These are phyloP conservation scores for Drosophila parabipectinata DNA, from an alignment of 1,140 invertebrate species.

Conservation along the genomic window DNA sequence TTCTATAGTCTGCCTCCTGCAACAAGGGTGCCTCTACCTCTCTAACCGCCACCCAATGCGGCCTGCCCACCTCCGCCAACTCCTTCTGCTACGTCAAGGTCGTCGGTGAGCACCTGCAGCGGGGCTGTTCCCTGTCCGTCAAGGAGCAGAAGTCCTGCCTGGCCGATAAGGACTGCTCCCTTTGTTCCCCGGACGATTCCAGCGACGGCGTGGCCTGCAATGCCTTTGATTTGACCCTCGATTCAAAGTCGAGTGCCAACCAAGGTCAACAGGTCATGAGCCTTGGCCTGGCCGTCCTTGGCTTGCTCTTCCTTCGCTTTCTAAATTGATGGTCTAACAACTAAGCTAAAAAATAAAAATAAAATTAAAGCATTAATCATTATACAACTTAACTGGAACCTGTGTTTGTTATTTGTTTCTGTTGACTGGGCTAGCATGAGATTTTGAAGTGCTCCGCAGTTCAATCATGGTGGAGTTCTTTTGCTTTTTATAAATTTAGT, in stretches of 20 bases:
- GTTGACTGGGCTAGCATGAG: slow-evolving; percentile 36
- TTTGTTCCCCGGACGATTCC: slow-evolving; percentile 60
- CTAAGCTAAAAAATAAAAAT: slow-evolving; percentile 25
- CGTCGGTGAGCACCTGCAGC: slow-evolving; percentile 11
- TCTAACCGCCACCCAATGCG: slow-evolving; percentile 49
- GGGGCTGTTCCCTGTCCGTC: slow-evolving; percentile 59
- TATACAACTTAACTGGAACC: neutral
- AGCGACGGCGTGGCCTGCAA: slow-evolving; percentile 58
- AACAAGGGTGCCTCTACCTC: slow-evolving; percentile 13
- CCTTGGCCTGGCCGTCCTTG: slow-evolving; percentile 30
- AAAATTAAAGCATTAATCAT: slow-evolving; percentile 10
- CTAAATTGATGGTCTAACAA: slow-evolving; percentile 18
- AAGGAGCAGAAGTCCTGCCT: slow-evolving; percentile 64
- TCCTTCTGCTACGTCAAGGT: slow-evolving; percentile 75
- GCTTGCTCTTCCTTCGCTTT: slow-evolving; percentile 24
- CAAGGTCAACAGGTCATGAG: slow-evolving; percentile 24
- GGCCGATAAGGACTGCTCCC: slow-evolving; percentile 45
- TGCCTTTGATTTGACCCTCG: slow-evolving; percentile 35
- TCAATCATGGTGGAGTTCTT: slow-evolving; percentile 14
- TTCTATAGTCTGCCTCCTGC: slow-evolving; percentile 43
- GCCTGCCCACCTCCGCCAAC: slow-evolving; percentile 61
- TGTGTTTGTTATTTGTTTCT: slow-evolving; percentile 2
- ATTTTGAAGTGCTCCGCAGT: slow-evolving; percentile 28
- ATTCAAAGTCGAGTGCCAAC: slow-evolving; percentile 25
- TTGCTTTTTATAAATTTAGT: slow-evolving; percentile 4